A percentile compares a stretch with the other conserved stretches of the same genome.
These are phyloP conservation scores for Enteromius argenteus DNA, from an alignment of 2,797 vertebrate genomes.

Conservation along the genomic window DNA sequence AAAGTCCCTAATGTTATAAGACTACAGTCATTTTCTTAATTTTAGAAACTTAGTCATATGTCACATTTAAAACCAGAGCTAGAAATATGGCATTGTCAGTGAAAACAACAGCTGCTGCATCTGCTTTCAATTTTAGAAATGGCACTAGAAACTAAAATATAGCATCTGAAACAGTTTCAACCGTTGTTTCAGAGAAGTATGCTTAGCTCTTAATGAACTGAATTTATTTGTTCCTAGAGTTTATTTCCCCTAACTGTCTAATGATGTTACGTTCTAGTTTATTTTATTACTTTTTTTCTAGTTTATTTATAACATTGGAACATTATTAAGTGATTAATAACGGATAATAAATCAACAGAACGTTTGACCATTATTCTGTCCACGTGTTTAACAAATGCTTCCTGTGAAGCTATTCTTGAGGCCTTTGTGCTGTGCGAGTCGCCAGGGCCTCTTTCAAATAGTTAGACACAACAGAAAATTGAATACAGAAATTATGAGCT, in stretches of 20 bases:
- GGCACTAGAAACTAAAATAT: slow-evolving; percentile 1
- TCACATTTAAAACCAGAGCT: slow-evolving; percentile 48
- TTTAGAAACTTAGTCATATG: slow-evolving; percentile 54
- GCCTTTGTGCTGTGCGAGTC: background rate
- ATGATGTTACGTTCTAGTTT: background rate
- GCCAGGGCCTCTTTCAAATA: background rate
- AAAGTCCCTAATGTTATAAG: slow-evolving; percentile 45
- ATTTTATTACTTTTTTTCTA: background rate
- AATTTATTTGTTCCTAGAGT: background rate
- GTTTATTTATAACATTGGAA: background rate
- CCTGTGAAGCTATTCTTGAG: background rate
- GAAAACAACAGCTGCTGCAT: slow-evolving; percentile 40
- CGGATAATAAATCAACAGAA: background rate
- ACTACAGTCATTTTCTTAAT: slow-evolving; percentile 47
- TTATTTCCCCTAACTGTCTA: background rate
- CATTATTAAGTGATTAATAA: background rate
- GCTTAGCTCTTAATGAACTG: background rate
- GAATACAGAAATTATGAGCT: slow-evolving; percentile 6
- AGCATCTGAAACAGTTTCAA: background rate
- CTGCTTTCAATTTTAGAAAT: slow-evolving; percentile 42
- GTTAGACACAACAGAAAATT: slow-evolving; percentile 19
- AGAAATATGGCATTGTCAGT: slow-evolving; percentile 40
- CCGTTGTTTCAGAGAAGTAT: background rate
- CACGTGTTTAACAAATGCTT: slow-evolving; percentile 7
- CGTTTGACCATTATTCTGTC: background rate